Evolutionary conservation across 1,140 invertebrate species (phyloP), one percentile per base, ranked within the genome.

Genomic region (Acromyrmex heyeri): DNA sequence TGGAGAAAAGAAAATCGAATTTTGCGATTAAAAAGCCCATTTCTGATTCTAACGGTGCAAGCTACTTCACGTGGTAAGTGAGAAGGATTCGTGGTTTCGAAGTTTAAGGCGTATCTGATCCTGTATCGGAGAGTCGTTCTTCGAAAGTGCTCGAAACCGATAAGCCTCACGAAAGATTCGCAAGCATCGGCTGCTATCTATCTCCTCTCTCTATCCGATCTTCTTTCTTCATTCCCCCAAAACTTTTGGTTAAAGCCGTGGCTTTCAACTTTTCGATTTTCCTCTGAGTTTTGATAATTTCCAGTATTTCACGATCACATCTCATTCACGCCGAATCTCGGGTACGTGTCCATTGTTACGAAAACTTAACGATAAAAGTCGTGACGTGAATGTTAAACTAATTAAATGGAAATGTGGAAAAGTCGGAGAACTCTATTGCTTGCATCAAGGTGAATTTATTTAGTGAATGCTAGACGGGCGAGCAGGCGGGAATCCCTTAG

Each of bases 71-170:
- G 69, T 55, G 38, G 79, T 61, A 75, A 83, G 79, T 61, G 79
- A 83, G 79, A 83, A 73, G 79, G 79, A 75, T 83, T 62, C 69
- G 79, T 61, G 79, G 69, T 61, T 75, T 83, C 67, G n/a, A 83
- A 83, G 79, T 83, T 83, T 83, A 73, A 73, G 69, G 79, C 55
- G 55, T 61, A 61, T 70, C 57, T 50, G 69, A 83, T 61, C 79
- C 70, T 83, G 79, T 75, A 83, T 83, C 79, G 79, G 27, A 21
- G 78, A 70, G 38, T 83, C 67, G 53, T n/a, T 30, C 53, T 8
- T 48, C 38, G 69, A 83, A 73, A 83, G 79, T 62, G 69, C 27
- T 44, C 44, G 69, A 73, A 61, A 83, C 55, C 69, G 79, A 83
- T 83, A 83, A 83, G 79, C 69, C 79, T 83, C 57, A 57, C 69